Conservation (phyloP, 1,140 invertebrate genomes). For the Schlechtendalia chinensis region DNA sequence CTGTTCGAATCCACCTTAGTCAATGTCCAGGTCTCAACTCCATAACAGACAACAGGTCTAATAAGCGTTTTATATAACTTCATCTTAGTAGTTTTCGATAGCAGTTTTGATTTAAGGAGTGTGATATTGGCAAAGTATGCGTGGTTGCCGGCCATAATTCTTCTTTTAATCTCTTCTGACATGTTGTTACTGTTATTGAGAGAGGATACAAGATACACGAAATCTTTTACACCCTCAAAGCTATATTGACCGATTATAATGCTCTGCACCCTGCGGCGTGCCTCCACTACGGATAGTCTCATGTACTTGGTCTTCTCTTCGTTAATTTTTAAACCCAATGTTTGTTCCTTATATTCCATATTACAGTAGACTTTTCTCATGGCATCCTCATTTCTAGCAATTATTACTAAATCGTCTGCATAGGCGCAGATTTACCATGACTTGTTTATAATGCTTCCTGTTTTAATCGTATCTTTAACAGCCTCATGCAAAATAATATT, state of each 20-base stretch:
- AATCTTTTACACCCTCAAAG: constrained; percentile 6
- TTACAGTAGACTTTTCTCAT: neutral
- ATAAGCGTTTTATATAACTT: constrained; percentile 10
- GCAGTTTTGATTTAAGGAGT: too few species aligned
- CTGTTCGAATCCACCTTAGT: neutral
- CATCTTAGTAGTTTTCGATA: too few species aligned
- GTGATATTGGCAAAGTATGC: too few species aligned
- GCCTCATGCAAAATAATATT: constrained; percentile 1
- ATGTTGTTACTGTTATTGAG: constrained; percentile 11
- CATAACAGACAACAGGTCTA: neutral
- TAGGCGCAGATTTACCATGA: constrained; percentile 14
- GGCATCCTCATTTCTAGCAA: neutral
- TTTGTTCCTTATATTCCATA: constrained; percentile 4
- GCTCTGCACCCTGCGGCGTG: neutral
- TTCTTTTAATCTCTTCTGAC: neutral
- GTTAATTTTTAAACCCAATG: constrained; percentile 14
- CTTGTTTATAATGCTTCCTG: too few species aligned
- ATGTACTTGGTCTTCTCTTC: constrained; percentile 4
- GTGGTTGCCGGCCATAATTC: neutral
- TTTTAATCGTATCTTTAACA: too few species aligned
- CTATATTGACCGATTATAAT: neutral
- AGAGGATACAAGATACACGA: neutral
- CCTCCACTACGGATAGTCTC: neutral
- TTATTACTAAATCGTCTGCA: constrained; percentile 26
- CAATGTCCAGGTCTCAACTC: constrained; percentile 6